phyloP scores from a whole-genome alignment of 2,113 vertebrate genomes.

The Trochalopteron elliotii region DNA sequence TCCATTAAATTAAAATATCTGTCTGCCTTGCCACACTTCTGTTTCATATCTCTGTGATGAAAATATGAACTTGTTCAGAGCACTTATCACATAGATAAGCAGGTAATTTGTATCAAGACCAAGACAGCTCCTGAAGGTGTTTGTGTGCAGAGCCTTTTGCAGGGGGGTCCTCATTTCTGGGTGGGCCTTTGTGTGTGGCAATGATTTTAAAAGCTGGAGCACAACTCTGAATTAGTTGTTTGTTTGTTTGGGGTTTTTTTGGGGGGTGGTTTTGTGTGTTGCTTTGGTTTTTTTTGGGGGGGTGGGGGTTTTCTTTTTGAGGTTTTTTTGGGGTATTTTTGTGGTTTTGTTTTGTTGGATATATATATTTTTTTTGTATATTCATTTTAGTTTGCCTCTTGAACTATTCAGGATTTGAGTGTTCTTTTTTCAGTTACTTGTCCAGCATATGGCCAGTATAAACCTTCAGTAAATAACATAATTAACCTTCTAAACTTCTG shows the following conservation, averaged over 20 bases:
- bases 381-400: not conserved
- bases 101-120: not conserved
- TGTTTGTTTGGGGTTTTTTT: not conserved
- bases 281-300: too few relatives aligned
- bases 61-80: not conserved
- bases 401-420: not conserved
- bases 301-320: too few relatives aligned
- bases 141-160: not conserved
- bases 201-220: not conserved
- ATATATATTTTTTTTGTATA: not conserved
- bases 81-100: not conserved
- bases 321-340: not conserved
- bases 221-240: not conserved
- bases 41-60: not conserved
- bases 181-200: not conserved
- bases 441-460: not conserved
- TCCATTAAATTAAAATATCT: not conserved
- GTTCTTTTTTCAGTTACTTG: not conserved
- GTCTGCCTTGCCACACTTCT: not conserved
- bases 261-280: too few relatives aligned
- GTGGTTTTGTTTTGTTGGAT: not conserved
- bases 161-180: not conserved
- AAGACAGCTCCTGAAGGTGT: not conserved
- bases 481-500: not conserved
- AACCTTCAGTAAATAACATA: not conserved